Evolutionary conservation across 2,888 invertebrate species (phyloP), one percentile per base, ranked within the genome.

Genomic region (Scaptomyza tumidula): DNA sequence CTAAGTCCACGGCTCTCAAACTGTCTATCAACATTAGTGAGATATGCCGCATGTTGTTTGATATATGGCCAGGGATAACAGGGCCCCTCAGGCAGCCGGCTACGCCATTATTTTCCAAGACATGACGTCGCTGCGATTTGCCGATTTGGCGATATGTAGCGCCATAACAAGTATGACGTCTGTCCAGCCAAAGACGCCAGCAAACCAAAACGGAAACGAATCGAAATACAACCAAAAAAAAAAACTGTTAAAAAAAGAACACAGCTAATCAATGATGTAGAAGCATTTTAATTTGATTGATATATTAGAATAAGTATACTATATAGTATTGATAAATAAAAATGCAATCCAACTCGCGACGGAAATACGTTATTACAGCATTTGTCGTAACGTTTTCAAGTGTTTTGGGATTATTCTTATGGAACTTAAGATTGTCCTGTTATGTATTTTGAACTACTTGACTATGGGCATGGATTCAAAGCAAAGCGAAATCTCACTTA

Each of bases 141-240:
- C 10, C 24, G 24, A n/a, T n/a, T n/a, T n/a, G n/a, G n/a, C n/a
- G n/a, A n/a, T n/a, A n/a, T n/a, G n/a, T n/a, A n/a, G n/a, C 44
- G 54, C 31, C 57, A 67, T 46, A 63, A 60, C 49, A 68, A 48
- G 50, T 63, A 53, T 77, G 76, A 79, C 76, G 79, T 79, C n/a
- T n/a, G n/a, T n/a, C n/a, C n/a, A n/a, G n/a, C n/a, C n/a, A n/a
- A n/a, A n/a, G n/a, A n/a, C n/a, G n/a, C n/a, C n/a, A n/a, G n/a
- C 29, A 53, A 33, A 6, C 7, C 5, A 54, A 31, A 6, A 19
- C 14, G 37, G 14, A 9, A 58, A 56, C 19, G 10, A 39, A 19
- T 19, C 19, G 1, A 19, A 1, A 19, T 19, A 19, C 19, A 19
- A 19, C 1, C 1, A 19, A 19, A 19, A 19, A 19, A 19, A n/a